phyloP scores from a whole-genome alignment of 2,888 invertebrate species.

The Hoplodrina blanda region DNA sequence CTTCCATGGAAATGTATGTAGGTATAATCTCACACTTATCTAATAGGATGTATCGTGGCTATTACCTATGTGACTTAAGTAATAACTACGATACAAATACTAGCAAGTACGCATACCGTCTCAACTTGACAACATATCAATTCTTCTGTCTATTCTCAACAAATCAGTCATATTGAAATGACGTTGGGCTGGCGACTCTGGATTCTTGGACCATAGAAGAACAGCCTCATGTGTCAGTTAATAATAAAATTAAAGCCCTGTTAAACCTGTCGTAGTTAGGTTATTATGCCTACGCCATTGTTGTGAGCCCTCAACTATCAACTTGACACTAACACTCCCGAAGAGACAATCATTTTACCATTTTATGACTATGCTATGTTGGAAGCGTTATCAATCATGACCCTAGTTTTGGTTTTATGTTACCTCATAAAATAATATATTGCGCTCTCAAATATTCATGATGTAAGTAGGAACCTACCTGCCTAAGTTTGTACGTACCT shows the following conservation, averaged over 20 bases:
- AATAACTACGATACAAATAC: no score
- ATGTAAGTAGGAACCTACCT: background rate
- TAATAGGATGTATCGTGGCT: no score
- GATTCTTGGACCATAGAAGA: background rate
- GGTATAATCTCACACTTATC: no score
- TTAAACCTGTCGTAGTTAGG: slow-evolving; percentile 1
- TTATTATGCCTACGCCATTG: background rate
- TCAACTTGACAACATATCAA: no score
- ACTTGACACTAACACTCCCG: background rate
- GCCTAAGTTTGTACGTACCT: no score
- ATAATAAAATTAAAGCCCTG: slow-evolving; percentile 19
- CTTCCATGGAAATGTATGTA: background rate
- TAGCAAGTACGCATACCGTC: no score
- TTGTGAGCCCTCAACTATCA: background rate
- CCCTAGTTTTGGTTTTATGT: slow-evolving; percentile 13
- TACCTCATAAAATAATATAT: slow-evolving; percentile 11
- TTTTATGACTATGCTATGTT: background rate
- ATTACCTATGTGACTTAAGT: no score
- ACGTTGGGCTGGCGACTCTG: no score
- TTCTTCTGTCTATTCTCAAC: no score
- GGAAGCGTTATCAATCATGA: slow-evolving; percentile 10
- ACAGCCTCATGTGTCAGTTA: slow-evolving; percentile 8
- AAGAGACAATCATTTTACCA: background rate
- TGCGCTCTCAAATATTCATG: background rate
- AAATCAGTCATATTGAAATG: no score